Evolutionary conservation across 1,140 invertebrate genomes (phyloP), one percentile per base, ranked within the genome.

Genomic region (Oedothorax gibbosus): DNA sequence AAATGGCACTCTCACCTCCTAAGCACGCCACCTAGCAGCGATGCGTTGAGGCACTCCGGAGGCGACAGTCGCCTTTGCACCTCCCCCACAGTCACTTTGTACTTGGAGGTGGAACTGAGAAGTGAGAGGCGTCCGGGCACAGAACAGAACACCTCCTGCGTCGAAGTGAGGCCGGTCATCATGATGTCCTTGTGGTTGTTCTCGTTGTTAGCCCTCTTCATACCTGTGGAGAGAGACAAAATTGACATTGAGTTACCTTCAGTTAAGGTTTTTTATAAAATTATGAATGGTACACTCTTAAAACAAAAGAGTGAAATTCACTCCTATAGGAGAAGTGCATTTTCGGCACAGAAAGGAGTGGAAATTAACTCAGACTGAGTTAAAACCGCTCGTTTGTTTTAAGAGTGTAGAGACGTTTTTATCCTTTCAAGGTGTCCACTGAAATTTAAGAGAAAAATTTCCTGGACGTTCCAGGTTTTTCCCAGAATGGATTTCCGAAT

Each of bases 11-110:
- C 91, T 91, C 90, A 97, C 95, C 97, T 95, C 91, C 98, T 93
- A n/a, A 99, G 92, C 21, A 99, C 98, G 53, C 99, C 99, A 49
- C 99, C 99, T 51, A 99, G 93, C 35, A 99, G 92, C 56, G 98
- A 99, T 10, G 99, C 99, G 90, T 99, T 99, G 79, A 99, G 92
- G 92, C 99, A 99, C 92, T 99, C 99, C 0, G 98, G 99, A 50
- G 98, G 98, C 76, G 96, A 98, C 79, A 99, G 92, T 87, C 99
- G 92, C 89, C 98, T 92, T 91, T 99, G 98, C 64, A 99, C 98
- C 92, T 99, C 98, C 4, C 97, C 98, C 77, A 99, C 97, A 21
- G 98, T 99, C 88, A 99, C 98, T 92, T 99, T 99, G 93, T 99
- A 99, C 93, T 99, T 99, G 90, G 97, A 98, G 83, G 98, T 99